Conservation (phyloP, 2,888 invertebrate species). For the Caenorhabditis sp. region DNA sequence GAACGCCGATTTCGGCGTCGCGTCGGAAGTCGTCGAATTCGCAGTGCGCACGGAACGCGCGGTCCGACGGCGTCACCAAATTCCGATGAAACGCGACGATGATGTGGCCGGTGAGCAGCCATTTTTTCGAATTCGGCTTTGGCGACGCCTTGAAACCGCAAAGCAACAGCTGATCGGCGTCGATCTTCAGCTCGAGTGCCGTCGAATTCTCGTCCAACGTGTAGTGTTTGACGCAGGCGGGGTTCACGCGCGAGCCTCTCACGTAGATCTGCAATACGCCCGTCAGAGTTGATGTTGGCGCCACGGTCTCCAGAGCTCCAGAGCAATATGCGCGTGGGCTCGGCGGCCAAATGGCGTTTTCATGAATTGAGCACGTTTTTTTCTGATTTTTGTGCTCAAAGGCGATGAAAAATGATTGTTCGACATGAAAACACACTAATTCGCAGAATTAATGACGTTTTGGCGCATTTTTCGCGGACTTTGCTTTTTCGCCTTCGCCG, state of each 20-base stretch:
- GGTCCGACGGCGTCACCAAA: constrained; percentile 39
- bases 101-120: constrained; percentile 30
- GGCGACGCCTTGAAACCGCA: constrained; percentile 46
- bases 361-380: no score
- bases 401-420: no score
- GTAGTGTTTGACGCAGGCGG: constrained; percentile 13
- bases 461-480: no score
- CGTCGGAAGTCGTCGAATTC: constrained; percentile 43
- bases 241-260: constrained; percentile 16
- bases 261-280: constrained; percentile 38
- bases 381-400: not conserved
- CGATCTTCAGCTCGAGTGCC: constrained; percentile 15
- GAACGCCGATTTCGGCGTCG: constrained; percentile 8
- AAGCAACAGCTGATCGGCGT: constrained; percentile 13
- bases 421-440: no score
- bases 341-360: no score
- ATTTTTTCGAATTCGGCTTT: constrained; percentile 41
- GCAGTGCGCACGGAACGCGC: constrained; percentile 40
- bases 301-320: no score
- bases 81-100: constrained; percentile 40
- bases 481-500: no score
- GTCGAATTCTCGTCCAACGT: constrained; percentile 14
- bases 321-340: no score
- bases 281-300: no score
- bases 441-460: no score